Percentiles rank a stretch among this genome's conserved stretches.
These are phyloP conservation scores for Heterotilapia buettikoferi DNA, from an alignment of 2,113 vertebrate genomes.

Conservation along the genomic window DNA sequence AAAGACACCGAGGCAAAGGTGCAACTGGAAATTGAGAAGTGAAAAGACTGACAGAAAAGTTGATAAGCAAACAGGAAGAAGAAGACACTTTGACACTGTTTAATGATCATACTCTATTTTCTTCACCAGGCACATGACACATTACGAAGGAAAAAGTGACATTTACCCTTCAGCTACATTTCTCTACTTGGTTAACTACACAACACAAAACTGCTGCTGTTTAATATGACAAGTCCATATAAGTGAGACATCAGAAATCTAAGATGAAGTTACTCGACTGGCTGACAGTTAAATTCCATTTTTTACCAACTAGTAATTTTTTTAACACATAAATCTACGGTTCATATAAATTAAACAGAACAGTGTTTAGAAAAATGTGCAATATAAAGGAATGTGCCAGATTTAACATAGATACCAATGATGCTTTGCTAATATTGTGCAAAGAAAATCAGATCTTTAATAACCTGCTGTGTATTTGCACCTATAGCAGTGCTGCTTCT, in stretches of 20 bases:
- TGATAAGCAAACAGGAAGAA: not conserved
- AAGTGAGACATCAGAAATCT: not conserved
- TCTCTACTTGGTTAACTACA: slow-evolving; percentile 11
- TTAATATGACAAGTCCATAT: slow-evolving; percentile 3
- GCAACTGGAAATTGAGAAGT: not conserved
- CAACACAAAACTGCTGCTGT: not conserved
- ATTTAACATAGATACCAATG: not conserved
- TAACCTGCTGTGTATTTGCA: not conserved
- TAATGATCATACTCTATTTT: slow-evolving; percentile 11
- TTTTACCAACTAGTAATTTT: not conserved
- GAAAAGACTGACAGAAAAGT: not conserved
- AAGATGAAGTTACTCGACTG: not conserved
- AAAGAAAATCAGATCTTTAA: not conserved
- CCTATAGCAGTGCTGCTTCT: not conserved
- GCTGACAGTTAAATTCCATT: not conserved
- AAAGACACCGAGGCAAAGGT: not conserved
- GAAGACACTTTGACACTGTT: slow-evolving; percentile 30
- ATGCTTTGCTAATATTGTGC: not conserved
- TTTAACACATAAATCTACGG: not conserved
- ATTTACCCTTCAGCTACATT: slow-evolving; percentile 31
- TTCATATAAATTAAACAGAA: not conserved
- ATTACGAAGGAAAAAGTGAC: slow-evolving; percentile 11
- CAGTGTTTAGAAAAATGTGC: not conserved
- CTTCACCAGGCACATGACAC: slow-evolving; percentile 25
- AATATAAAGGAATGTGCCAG: not conserved